Evolutionary conservation across 1,140 invertebrate genomes (phyloP).

Genomic region (Ephestia elutella): DNA sequence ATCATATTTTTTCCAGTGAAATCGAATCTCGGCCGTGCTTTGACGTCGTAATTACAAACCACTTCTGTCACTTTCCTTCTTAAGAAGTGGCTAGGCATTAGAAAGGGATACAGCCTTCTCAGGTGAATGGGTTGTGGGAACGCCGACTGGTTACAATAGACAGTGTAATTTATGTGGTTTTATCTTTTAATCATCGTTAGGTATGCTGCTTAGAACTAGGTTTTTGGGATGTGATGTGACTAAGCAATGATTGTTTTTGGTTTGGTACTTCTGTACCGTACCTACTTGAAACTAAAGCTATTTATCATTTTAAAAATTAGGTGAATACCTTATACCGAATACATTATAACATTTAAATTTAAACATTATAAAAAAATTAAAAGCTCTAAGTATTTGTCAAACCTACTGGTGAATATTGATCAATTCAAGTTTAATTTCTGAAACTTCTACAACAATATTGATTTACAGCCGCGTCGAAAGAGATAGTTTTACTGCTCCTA

Average conservation of each 20-base stretch:
- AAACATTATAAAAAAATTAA: no score
- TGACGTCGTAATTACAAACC: slow-evolving; percentile 8
- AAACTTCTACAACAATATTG: no score
- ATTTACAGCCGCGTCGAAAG: no score
- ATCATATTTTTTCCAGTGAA: slow-evolving; percentile 15
- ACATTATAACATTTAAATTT: no score
- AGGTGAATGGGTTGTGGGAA: slow-evolving; percentile 22
- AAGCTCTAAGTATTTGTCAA: no score
- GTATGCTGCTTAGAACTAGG: slow-evolving; percentile 10
- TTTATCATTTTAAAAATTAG: no score
- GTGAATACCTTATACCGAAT: no score
- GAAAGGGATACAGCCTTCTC: slow-evolving; percentile 16
- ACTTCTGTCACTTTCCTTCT: slow-evolving; percentile 19
- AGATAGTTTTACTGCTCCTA: no score
- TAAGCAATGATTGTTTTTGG: not conserved
- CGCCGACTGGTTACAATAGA: slow-evolving; percentile 14
- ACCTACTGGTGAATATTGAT: no score
- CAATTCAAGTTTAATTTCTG: no score
- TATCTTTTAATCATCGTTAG: slow-evolving; percentile 13
- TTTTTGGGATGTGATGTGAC: slow-evolving; percentile 10
- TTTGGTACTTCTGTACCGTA: no score
- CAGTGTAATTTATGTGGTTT: slow-evolving; percentile 14
- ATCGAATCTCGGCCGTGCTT: slow-evolving; percentile 15
- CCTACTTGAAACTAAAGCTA: no score
- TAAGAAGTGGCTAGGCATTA: not conserved